Base-by-base conservation (phyloP, 2,888 invertebrate genomes). In the Archips crataeganus region DNA sequence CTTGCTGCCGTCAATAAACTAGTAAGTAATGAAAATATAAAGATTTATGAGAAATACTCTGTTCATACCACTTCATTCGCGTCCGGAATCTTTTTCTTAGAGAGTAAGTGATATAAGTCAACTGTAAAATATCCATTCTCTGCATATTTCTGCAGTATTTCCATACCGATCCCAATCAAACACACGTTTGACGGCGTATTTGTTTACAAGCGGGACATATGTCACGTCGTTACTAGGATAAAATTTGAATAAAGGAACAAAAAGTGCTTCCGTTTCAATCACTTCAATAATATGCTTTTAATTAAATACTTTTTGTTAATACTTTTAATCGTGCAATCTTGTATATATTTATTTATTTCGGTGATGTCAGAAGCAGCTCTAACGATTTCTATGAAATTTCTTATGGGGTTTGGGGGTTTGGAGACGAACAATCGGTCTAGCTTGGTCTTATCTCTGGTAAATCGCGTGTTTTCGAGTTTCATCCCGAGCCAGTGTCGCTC, bases 111-210 rank as follows among this genome's bases (percentile, higher is more conserved):
- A 76, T 92, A 94, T 63, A 94, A 79, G 54, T 92, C 88, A 9
- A 91, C 82, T 51, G 92, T 90, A 78, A 92, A 94, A 83, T 90
- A 94, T 5, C 94, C 94, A 90, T 92, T 89, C 84, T 90, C 83
- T 81, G 90, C 91, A 80, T 89, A 94, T 75, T 88, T 87, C 2
- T 88, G 82, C 77, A 93, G 85, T 86, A 94, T 85, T 77, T 94
- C 93, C 93, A 93, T 93, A 79, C 71, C 79, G 64, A 71, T 57
- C 75, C 75, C 66, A 73, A 76, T 77, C 71, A 75, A 76, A 72
- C 71, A 62, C 68, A 54, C 75, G 75, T 76, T 77, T 75, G 76
- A 79, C 75, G 79, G 39, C 71, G 71, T 71, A 73, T 79, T 79
- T 85, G 79, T 87, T 87, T 85, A 82, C 78, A 78, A 81, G 78